These are phyloP conservation scores for Arion vulgaris DNA, from an alignment of 1,140 invertebrate species.

Conservation along the genomic window DNA sequence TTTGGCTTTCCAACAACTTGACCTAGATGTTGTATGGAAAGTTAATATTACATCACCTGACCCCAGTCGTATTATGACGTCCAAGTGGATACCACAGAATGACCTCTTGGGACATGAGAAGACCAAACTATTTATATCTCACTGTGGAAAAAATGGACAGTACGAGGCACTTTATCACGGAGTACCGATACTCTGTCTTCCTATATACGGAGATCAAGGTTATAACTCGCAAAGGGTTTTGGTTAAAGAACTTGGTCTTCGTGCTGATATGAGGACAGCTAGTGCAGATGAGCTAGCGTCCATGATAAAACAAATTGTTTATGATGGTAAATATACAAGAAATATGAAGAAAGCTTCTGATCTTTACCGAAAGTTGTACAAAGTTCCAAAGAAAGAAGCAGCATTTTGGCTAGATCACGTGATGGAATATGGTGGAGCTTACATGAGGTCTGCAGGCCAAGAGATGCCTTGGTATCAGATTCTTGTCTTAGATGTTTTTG, in stretches of 20 bases:
- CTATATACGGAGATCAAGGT: slow-evolving; percentile 72
- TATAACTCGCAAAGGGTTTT: slow-evolving; percentile 42
- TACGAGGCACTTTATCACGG: slow-evolving; percentile 58
- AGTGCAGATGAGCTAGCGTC: slow-evolving; percentile 35
- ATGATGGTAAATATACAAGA: neutral
- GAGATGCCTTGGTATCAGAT: neutral
- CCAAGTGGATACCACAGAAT: slow-evolving; percentile 45
- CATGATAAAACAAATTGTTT: slow-evolving; percentile 36
- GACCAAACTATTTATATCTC: slow-evolving; percentile 54
- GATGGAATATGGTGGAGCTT: slow-evolving; percentile 54
- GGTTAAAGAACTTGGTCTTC: slow-evolving; percentile 35
- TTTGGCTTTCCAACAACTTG: slow-evolving; percentile 26
- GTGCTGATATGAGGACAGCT: slow-evolving; percentile 28
- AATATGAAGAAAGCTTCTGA: slow-evolving; percentile 4
- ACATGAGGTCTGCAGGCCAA: slow-evolving; percentile 48
- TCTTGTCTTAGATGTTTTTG: too few relatives aligned
- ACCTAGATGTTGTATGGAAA: slow-evolving; percentile 32
- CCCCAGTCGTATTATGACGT: slow-evolving; percentile 20
- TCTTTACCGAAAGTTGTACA: neutral
- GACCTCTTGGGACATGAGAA: slow-evolving; percentile 39
- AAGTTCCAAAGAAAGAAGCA: neutral
- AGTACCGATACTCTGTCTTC: slow-evolving; percentile 77
- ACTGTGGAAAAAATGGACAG: slow-evolving; percentile 56
- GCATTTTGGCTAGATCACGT: slow-evolving; percentile 44
- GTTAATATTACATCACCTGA: slow-evolving; percentile 16